Base-by-base conservation (phyloP, 1,140 invertebrate genomes). In the Cecropterus lyciades region DNA sequence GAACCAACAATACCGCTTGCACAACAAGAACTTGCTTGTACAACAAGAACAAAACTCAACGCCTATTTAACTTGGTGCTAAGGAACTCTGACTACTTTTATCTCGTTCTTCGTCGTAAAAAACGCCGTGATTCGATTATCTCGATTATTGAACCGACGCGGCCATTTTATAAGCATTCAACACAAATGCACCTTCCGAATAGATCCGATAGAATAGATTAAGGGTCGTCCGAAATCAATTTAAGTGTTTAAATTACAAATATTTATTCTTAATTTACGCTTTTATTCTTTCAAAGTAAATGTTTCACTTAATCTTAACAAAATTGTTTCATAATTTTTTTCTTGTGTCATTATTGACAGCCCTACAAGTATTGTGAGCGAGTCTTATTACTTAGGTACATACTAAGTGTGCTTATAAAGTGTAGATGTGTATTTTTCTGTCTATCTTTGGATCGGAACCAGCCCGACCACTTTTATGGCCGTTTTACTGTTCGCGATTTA, bases 401-500 rank as follows among this genome's bases (percentile, higher is more conserved):
- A 66, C 63, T 43, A 45, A 71, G 59, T 72, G 60, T 71, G 55
- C 37, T 53, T 55, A 49, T 65, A 85, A 80, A 80, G 37, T 45
- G 40, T 57, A 57, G 14, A 48, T 72, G 65, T 76, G 74, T 85
- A 77, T 82, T 82, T 80, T 78, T 82, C 72, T 70, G 67, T 71
- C 72, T 68, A 71, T 77, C 75, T 71, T 64, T 70, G 71, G 71
- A 75, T 75, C 70, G 75, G 67, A 82, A 84, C 82, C 80, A 77
- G 80, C 79, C 81, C 70, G 78, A 84, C 82, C 82, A 73, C 84
- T 86, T 88, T 85, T 86, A 88, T 82, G 63, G 78, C 73, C 73
- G 81, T 88, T 86, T 88, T 84, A 86, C 85, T 82, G 84, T 86
- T 82, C 74, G 85, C 84, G 82, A 86, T 88, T 85, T 86, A 85